Conservation (phyloP, 2,797 vertebrate species). For the Mormyrus hasselquistii region DNA sequence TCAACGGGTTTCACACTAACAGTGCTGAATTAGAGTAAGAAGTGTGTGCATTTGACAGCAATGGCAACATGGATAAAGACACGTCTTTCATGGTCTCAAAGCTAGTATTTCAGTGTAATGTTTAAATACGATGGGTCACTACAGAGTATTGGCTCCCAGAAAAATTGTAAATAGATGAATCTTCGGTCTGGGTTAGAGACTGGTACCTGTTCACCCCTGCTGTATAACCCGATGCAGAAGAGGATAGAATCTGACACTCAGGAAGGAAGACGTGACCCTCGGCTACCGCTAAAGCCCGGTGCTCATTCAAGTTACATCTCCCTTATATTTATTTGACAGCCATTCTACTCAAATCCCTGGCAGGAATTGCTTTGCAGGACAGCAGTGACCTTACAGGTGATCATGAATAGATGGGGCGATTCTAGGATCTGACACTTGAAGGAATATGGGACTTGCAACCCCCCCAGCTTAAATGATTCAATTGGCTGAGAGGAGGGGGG, state of each 20-base stretch:
- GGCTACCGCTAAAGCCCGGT: neutral
- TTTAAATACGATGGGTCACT: neutral
- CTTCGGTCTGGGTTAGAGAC: neutral
- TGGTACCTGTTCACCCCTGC: neutral
- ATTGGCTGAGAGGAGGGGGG: neutral
- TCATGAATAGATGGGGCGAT: neutral
- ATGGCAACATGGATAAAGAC: neutral
- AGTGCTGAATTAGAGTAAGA: neutral
- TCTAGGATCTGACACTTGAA: neutral
- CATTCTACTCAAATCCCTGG: neutral
- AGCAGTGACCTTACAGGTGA: neutral
- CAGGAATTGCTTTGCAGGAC: neutral
- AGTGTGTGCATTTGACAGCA: neutral
- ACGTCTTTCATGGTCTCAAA: neutral
- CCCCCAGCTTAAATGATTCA: neutral
- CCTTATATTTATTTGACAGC: neutral
- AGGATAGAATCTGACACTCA: neutral
- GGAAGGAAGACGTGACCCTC: neutral
- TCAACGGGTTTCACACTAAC: neutral
- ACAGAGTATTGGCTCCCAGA: neutral
- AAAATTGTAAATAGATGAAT: neutral
- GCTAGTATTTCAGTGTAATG: neutral
- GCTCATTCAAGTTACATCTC: neutral
- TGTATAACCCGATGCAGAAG: neutral
- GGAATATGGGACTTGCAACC: neutral